Conservation (phyloP, 2,888 invertebrate genomes). For the Cyaniris semiargus region DNA sequence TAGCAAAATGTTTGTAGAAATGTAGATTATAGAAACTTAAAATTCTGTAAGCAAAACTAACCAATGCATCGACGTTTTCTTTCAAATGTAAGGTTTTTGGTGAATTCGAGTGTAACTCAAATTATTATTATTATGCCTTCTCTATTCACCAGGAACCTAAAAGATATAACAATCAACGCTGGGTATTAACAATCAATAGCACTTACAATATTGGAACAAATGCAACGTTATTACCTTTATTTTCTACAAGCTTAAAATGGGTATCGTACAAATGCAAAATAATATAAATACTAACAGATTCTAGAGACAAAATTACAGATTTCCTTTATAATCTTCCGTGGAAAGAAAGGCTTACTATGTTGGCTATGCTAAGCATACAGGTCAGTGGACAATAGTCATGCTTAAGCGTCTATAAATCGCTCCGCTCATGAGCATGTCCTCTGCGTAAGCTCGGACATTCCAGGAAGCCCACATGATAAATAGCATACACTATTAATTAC, state of each 20-base stretch:
- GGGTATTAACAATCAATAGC: too few species aligned
- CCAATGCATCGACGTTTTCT: neutral
- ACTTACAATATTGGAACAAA: neutral
- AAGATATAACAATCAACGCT: too few species aligned
- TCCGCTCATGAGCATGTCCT: conserved; percentile 18
- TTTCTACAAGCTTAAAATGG: too few species aligned
- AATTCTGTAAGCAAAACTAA: neutral
- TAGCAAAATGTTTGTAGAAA: too few species aligned
- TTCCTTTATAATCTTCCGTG: neutral
- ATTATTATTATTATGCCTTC: too few species aligned
- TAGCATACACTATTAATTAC: conserved; percentile 74
- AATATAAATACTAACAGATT: too few species aligned
- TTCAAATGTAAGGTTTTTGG: neutral
- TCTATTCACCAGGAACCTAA: too few species aligned
- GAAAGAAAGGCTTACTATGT: neutral
- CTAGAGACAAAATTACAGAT: too few species aligned
- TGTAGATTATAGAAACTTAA: too few species aligned
- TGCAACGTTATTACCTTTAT: too few species aligned
- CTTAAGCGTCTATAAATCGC: neutral
- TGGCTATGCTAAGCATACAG: neutral
- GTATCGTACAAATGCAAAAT: too few species aligned
- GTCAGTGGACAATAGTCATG: neutral
- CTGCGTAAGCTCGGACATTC: conserved; percentile 41
- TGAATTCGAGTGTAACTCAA: too few species aligned
- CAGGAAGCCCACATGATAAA: conserved; percentile 69